Evolutionary conservation across 2,797 vertebrate genomes (phyloP), one percentile per base, ranked within the genome.

Genomic region (Echeneis naucrates): DNA sequence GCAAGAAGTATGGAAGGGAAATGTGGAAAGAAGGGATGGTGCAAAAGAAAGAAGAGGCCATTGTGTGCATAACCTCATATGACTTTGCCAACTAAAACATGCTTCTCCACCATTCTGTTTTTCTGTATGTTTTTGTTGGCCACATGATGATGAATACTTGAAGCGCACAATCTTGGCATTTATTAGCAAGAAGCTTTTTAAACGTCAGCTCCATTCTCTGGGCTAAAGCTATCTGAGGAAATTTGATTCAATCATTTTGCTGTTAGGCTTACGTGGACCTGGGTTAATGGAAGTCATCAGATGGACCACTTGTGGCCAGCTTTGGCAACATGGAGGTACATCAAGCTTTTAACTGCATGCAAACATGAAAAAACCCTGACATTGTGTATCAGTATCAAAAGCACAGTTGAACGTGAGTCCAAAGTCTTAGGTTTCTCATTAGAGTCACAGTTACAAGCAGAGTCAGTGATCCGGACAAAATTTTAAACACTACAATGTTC

Each of bases 401-500:
- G 45, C 32, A 55, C n/a, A 24, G 60, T 64, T 62, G 55, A 67
- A 47, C 70, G 19, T 59, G 67, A 17, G 32, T 60, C 64, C 68
- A 82, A 37, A 17, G 51, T 68, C 26, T 75, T 57, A n/a, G 68
- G 71, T 42, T 63, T 70, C 64, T 71, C 62, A 73, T 81, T 69
- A 72, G 58, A 75, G 55, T 44, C 59, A 65, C 37, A 75, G 12
- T 58, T 59, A 66, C 9, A 35, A 67, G 57, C 42, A 55, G 51
- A 82, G 65, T 60, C 68, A 40, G 42, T 51, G 55, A 58, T 59
- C 47, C 72, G 45, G 78, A 33, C 45, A 58, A 51, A 73, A 68
- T 64, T 52, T 68, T 51, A 82, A 82, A 64, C 30, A 50, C 55
- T 21, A 35, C 7, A 11, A 26, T 21, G 30, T 38, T 24, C 59